Conservation (phyloP, 2,113 vertebrate genomes). For the Beaufortia kweichowensis region DNA sequence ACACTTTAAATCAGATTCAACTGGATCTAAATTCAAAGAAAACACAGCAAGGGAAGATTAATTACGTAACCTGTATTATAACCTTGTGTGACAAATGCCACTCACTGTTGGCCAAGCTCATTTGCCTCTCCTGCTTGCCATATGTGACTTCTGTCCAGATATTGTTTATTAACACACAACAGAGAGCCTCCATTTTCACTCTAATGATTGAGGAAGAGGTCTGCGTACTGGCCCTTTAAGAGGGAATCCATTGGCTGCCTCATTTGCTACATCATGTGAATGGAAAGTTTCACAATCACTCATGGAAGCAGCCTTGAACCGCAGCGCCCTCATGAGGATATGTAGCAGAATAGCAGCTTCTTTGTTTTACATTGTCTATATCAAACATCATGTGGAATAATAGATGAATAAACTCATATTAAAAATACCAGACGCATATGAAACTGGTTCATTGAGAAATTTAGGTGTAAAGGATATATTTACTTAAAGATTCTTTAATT, state of each 20-base stretch:
- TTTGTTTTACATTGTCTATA: neutral
- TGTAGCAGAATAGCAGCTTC: neutral
- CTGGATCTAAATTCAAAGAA: neutral
- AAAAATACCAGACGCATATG: neutral
- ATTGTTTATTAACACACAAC: neutral
- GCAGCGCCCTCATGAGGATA: constrained; percentile 14
- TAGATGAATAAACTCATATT: neutral
- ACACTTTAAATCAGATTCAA: neutral
- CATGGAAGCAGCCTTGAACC: neutral
- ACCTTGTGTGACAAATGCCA: constrained; percentile 52
- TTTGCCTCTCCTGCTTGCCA: neutral
- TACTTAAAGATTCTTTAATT: constrained; percentile 1
- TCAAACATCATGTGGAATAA: neutral
- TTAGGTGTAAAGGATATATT: neutral
- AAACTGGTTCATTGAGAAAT: neutral
- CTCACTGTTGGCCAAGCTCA: neutral
- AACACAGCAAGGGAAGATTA: constrained; percentile 57
- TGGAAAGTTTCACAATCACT: constrained; percentile 17
- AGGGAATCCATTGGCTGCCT: neutral
- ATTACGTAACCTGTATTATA: constrained; percentile 61
- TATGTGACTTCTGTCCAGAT: neutral
- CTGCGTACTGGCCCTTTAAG: constrained; percentile 15
- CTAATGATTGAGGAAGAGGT: neutral
- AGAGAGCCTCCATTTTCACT: constrained; percentile 1
- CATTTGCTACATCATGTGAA: constrained; percentile 23